These are phyloP conservation scores for Polyodon spathula DNA, from an alignment of 2,113 vertebrate species.

Conservation along the genomic window DNA sequence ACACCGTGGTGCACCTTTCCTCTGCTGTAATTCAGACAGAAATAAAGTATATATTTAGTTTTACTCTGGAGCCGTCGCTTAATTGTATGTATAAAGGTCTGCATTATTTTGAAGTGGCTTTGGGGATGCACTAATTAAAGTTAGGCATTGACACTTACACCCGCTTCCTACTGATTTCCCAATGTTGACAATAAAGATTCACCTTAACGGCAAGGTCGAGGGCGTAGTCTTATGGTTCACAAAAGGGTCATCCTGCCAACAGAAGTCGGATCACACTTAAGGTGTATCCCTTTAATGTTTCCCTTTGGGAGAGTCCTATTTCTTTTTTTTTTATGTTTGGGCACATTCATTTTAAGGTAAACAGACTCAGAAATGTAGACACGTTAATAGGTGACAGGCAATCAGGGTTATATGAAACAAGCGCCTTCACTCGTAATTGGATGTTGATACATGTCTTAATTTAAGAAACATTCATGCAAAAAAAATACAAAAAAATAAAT, in stretches of 20 bases:
- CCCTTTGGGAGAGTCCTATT: too few species aligned
- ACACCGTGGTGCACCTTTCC: too few species aligned
- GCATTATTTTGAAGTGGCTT: constrained; percentile 1
- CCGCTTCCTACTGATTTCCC: constrained; percentile 27
- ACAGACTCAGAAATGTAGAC: too few species aligned
- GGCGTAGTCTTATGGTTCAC: constrained; percentile 53
- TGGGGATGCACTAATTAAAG: constrained; percentile 32
- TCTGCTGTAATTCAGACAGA: too few species aligned
- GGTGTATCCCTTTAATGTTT: constrained; percentile 25
- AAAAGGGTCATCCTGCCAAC: constrained; percentile 44
- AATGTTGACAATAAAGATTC: constrained; percentile 38
- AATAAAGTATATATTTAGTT: neutral
- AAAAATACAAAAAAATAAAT: too few species aligned
- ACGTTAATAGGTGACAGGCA: too few species aligned
- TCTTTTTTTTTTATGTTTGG: too few species aligned
- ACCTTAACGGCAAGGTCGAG: constrained; percentile 57
- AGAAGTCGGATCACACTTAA: constrained; percentile 14
- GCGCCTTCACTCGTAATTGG: too few species aligned
- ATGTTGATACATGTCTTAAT: too few species aligned
- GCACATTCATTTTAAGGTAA: too few species aligned
- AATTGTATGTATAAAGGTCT: neutral
- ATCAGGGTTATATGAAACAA: too few species aligned
- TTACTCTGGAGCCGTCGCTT: neutral
- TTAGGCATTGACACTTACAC: constrained; percentile 39
- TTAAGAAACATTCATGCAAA: too few species aligned